phyloP scores from a whole-genome alignment of 2,888 invertebrate genomes.

The Cephus nigrinus region DNA sequence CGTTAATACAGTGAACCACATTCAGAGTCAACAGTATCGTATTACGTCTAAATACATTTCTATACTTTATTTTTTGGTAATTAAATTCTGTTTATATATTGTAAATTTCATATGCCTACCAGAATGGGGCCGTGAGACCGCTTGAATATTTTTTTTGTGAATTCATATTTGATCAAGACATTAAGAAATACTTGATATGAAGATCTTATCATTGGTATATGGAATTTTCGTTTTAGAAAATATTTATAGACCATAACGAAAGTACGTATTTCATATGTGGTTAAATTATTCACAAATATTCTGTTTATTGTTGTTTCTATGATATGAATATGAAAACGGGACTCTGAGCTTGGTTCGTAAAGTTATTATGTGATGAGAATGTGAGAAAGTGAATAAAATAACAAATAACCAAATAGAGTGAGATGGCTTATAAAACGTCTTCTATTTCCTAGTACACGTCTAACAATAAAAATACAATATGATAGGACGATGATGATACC shows the following conservation, averaged over 20 bases:
- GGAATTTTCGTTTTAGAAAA: constrained; percentile 5
- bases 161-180: neutral
- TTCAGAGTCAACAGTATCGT: neutral
- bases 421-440: neutral
- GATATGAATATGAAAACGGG: neutral
- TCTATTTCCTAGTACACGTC: neutral
- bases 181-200: neutral
- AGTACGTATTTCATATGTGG: neutral
- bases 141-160: neutral
- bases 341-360: neutral
- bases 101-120: neutral
- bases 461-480: neutral
- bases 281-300: neutral
- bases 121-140: neutral
- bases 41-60: neutral
- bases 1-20: neutral
- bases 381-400: neutral
- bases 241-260: neutral
- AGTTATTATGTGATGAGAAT: neutral
- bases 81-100: neutral
- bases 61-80: neutral
- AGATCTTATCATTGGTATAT: neutral
- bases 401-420: neutral
- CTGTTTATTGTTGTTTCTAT: neutral
- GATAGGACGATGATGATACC: neutral